A percentile compares a stretch with the other conserved stretches of the same genome.
These are phyloP conservation scores for Tenualosa thibaudeaui DNA, from an alignment of 2,797 vertebrate genomes.

Conservation along the genomic window DNA sequence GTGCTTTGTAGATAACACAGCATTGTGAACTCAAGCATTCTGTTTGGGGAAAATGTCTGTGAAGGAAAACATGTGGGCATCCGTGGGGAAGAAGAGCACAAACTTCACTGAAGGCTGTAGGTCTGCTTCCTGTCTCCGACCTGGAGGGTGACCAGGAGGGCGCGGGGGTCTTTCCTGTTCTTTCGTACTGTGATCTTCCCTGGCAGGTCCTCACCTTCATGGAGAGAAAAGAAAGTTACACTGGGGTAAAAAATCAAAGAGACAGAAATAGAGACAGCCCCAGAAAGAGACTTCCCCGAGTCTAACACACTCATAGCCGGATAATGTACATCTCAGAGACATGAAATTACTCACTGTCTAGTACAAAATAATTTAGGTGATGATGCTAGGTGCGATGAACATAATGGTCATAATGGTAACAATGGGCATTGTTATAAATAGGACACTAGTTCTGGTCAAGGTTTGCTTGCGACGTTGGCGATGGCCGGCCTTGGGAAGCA, in stretches of 20 bases:
- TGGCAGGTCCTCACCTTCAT: slow-evolving; percentile 79
- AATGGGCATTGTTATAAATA: neutral
- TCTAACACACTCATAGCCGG: too few relatives aligned
- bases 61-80: neutral
- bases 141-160: slow-evolving; percentile 82
- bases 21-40: neutral
- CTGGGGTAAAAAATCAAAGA: neutral
- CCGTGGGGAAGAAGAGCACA: neutral
- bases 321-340: neutral
- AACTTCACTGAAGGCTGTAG: slow-evolving; percentile 83
- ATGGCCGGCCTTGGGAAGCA: slow-evolving; percentile 25
- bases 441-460: neutral
- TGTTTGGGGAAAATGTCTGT: neutral
- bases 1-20: neutral
- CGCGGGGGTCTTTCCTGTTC: slow-evolving; percentile 91
- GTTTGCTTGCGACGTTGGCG: neutral
- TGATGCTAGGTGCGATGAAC: neutral
- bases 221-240: slow-evolving; percentile 24
- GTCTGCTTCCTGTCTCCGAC: slow-evolving; percentile 77
- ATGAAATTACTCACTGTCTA: neutral
- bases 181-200: slow-evolving; percentile 85
- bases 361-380: neutral
- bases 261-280: too few relatives aligned
- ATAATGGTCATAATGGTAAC: neutral
- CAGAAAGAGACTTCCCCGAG: too few relatives aligned